Conservation (phyloP, 2,888 invertebrate species). For the Pammene aurita region DNA sequence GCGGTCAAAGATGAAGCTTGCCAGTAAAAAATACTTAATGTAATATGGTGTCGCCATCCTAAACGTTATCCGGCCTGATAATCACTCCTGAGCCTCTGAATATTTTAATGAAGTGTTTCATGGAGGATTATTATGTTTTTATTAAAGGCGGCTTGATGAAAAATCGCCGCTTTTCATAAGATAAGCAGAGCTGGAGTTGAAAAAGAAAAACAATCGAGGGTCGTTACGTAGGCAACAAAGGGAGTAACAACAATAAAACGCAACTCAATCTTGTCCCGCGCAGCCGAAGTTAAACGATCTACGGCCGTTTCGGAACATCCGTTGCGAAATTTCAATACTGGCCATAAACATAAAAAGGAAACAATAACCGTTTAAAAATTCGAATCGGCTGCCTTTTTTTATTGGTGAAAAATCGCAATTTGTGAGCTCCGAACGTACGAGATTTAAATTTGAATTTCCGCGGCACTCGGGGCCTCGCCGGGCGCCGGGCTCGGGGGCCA, state of each 20-base stretch:
- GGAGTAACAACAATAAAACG: slow-evolving; percentile 70
- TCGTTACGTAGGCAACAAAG: slow-evolving; percentile 64
- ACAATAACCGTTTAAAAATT: slow-evolving; percentile 81
- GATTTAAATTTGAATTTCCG: slow-evolving; percentile 79
- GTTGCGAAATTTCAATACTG: slow-evolving; percentile 75
- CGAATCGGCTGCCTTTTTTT: slow-evolving; percentile 74
- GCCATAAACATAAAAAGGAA: slow-evolving; percentile 81
- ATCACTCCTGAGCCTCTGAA: slow-evolving; percentile 72
- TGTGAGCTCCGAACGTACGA: slow-evolving; percentile 67
- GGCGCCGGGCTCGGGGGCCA: slow-evolving; percentile 48
- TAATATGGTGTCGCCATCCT: slow-evolving; percentile 68
- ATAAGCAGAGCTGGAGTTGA: slow-evolving; percentile 48
- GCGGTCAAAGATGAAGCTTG: slow-evolving; percentile 63
- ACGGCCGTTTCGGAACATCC: slow-evolving; percentile 66
- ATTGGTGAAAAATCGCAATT: slow-evolving; percentile 77
- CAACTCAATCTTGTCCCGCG: slow-evolving; percentile 71
- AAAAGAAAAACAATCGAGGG: slow-evolving; percentile 69
- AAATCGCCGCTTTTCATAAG: slow-evolving; percentile 50
- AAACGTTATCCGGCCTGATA: slow-evolving; percentile 73
- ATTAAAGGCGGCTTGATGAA: slow-evolving; percentile 67
- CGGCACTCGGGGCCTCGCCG: slow-evolving; percentile 56
- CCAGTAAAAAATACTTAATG: slow-evolving; percentile 66
- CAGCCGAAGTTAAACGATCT: slow-evolving; percentile 71
- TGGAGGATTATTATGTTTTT: slow-evolving; percentile 70
- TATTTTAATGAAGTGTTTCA: slow-evolving; percentile 75